Conservation (phyloP, 37 sponge, comb jelly and placozoan species). For the Ephydatia muelleri region DNA sequence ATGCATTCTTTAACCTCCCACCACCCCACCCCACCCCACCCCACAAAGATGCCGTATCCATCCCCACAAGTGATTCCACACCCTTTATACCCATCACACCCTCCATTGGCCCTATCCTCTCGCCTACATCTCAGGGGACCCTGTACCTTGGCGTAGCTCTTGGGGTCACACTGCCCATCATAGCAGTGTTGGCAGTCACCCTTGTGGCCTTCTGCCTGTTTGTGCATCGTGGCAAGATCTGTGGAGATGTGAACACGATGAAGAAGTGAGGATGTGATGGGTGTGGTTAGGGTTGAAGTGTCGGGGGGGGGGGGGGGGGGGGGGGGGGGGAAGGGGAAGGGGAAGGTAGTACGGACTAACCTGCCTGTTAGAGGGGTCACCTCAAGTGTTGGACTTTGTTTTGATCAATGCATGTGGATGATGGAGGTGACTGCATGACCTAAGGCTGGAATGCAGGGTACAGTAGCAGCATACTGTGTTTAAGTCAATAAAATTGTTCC, state of each 20-base stretch:
- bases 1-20: too few species aligned
- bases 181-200: background rate
- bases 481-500: too few species aligned
- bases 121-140: background rate
- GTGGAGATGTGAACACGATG: background rate
- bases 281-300: background rate
- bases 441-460: too few species aligned
- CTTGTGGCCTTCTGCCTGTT: background rate
- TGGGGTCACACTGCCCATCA: background rate
- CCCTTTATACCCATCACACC: background rate
- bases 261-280: background rate
- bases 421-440: too few species aligned
- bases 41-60: background rate
- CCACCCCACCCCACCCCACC: background rate
- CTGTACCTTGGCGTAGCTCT: background rate
- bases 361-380: too few species aligned
- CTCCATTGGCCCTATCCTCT: background rate
- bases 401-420: too few species aligned
- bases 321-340: too few species aligned
- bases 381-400: too few species aligned
- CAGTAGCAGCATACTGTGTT: too few species aligned
- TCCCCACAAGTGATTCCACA: background rate
- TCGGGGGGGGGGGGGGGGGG: background rate
- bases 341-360: too few species aligned
- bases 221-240: background rate